Conservation (phyloP, 2,797 vertebrate genomes). For the Ctenopoma multispine region DNA sequence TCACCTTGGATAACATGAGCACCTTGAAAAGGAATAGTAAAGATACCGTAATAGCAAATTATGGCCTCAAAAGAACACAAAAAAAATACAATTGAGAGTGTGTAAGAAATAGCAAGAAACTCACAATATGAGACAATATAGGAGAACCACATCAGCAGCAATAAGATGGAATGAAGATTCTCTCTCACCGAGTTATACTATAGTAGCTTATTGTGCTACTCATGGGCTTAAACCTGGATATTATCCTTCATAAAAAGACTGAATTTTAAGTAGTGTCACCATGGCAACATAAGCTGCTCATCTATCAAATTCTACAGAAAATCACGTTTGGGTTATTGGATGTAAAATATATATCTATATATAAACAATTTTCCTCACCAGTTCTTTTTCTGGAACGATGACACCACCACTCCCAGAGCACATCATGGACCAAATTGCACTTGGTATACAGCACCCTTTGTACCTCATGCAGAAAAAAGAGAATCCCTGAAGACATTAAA, state of each 20-base stretch:
- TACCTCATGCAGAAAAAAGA: slow-evolving; percentile 13
- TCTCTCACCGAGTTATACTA: background rate
- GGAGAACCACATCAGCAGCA: background rate
- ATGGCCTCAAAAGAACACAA: too few species aligned
- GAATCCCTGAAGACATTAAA: background rate
- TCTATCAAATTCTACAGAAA: slow-evolving; percentile 29
- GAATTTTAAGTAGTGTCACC: slow-evolving; percentile 1
- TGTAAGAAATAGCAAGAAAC: background rate
- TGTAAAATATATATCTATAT: background rate
- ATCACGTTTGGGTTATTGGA: slow-evolving; percentile 5
- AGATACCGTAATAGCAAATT: background rate
- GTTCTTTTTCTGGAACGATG: slow-evolving; percentile 30
- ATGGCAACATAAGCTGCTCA: slow-evolving; percentile 16
- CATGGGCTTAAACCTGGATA: background rate
- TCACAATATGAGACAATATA: background rate
- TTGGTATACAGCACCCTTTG: background rate
- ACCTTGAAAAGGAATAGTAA: background rate
- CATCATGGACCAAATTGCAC: background rate
- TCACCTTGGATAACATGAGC: too few species aligned
- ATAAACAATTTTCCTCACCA: slow-evolving; percentile 2
- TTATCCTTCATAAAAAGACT: background rate
- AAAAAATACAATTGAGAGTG: background rate
- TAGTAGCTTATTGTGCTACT: background rate
- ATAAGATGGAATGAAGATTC: background rate
- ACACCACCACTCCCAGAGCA: slow-evolving; percentile 6